phyloP scores from a whole-genome alignment of 92 coral and sea anemone genomes.

The Phenganax stokvisi region DNA sequence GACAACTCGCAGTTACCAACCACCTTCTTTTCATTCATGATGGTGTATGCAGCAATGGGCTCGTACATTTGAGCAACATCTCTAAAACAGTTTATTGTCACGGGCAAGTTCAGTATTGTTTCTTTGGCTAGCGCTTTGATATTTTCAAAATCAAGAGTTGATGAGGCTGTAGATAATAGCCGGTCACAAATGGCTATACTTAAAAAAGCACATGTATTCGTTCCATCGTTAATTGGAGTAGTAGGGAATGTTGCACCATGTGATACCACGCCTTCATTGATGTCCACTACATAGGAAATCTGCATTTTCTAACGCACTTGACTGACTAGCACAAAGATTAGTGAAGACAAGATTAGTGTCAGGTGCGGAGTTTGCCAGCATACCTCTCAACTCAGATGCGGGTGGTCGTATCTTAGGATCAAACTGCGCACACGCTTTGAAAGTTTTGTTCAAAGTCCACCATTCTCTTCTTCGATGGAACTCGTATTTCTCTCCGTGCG shows the following conservation, averaged over 20 bases:
- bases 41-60: not conserved
- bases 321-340: not conserved
- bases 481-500: slow-evolving; percentile 14
- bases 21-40: not conserved
- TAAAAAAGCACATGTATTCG: not conserved
- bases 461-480: not conserved
- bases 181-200: slow-evolving; percentile 2
- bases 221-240: not conserved
- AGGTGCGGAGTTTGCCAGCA: not conserved
- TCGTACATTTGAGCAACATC: slow-evolving; percentile 6
- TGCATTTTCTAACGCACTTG: slow-evolving; percentile 8
- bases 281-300: no score
- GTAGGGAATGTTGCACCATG: no score
- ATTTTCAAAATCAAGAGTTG: no score
- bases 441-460: not conserved
- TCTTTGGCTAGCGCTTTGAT: not conserved
- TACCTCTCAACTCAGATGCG: not conserved
- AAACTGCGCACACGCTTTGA: slow-evolving; percentile 8
- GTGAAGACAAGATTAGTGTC: not conserved
- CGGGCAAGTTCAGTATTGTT: not conserved
- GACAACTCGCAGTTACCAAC: slow-evolving; percentile 18
- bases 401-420: slow-evolving; percentile 13
- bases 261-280: no score
- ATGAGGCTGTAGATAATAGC: not conserved
- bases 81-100: not conserved